Conservation (phyloP, 2,888 invertebrate genomes). For the Cryptocheilus praepositus region DNA sequence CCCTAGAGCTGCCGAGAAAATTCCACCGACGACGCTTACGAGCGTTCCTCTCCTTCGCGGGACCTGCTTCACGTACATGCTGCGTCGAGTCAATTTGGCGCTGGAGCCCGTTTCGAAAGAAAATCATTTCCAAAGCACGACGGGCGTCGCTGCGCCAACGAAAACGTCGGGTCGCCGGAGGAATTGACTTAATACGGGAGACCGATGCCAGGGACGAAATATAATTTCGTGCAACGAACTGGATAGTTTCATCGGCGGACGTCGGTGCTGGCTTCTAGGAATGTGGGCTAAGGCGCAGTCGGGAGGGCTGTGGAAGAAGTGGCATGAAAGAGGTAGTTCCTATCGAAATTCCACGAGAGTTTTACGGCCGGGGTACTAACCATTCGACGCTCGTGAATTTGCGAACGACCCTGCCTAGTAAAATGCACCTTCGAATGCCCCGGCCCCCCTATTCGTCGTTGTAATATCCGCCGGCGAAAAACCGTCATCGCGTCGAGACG, state of each 20-base stretch:
- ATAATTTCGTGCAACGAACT: conserved; percentile 18
- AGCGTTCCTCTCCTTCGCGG: no score
- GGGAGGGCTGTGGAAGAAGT: not conserved
- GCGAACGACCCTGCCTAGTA: conserved; percentile 39
- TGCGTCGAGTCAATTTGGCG: no score
- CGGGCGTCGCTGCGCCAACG: not conserved
- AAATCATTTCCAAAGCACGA: no score
- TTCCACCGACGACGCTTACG: no score
- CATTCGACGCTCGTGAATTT: conserved; percentile 51
- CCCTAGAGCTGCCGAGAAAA: no score
- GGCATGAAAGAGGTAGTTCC: conserved; percentile 23
- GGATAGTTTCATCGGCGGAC: conserved; percentile 14
- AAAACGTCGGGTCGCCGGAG: conserved; percentile 20
- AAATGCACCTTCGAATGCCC: conserved; percentile 28
- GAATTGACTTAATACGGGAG: not conserved
- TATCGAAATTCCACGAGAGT: conserved; percentile 40
- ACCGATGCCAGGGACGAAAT: conserved; percentile 27
- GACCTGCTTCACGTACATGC: no score
- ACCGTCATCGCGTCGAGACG: conserved; percentile 11
- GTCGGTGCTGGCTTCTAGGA: not conserved
- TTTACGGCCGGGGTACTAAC: conserved; percentile 35
- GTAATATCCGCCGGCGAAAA: conserved; percentile 35
- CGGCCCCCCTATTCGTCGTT: conserved; percentile 13
- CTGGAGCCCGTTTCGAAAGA: no score
- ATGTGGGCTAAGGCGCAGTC: conserved; percentile 16